Evolutionary conservation across 2,888 invertebrate species (phyloP), one percentile per base, ranked within the genome.

Genomic region (Palloptera scutellata): DNA sequence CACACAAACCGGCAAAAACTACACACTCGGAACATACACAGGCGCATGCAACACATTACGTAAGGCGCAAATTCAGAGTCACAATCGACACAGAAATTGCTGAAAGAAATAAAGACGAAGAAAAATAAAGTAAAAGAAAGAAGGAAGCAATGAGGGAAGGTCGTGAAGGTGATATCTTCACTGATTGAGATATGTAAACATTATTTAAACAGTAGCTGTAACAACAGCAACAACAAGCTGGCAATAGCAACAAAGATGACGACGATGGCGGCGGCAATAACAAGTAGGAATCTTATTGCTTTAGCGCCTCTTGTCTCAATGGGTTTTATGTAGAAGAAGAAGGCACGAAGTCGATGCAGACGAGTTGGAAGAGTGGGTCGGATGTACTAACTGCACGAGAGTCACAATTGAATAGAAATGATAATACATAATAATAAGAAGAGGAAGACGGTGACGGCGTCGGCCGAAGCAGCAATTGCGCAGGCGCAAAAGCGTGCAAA

Each of bases 141-240:
- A 30, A 30, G 30, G 30, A 30, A 30, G 30, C 30, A 30, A 30
- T 30, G 30, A 30, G 30, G 68, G 69, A 64, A 72, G 72, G 69
- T 74, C 71, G 64, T 70, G 72, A 73, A 75, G 74, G 74, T 73
- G 75, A 71, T 72, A 72, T 72, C 70, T 70, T 55, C 69, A 66
- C 70, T 73, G 74, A 74, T 74, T 74, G 73, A 73, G 74, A 74
- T 74, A 73, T 73, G 73, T 73, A 68, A 69, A 73, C 73, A 70
- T 73, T 72, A 70, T 72, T 73, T 70, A 73, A 73, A 73, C 73
- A 73, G 73, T 73, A 73, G 73, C 73, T 68, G 48, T 66, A 68
- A 67, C 67, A 71, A 66, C 59, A 72, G 57, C 62, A 66, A 58
- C 60, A 66, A 61, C 65, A 41, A 68, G 52, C 40, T 4, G 12